These are phyloP conservation scores for Phyllopteryx taeniolatus DNA, from an alignment of 2,113 vertebrate species.

Conservation along the genomic window DNA sequence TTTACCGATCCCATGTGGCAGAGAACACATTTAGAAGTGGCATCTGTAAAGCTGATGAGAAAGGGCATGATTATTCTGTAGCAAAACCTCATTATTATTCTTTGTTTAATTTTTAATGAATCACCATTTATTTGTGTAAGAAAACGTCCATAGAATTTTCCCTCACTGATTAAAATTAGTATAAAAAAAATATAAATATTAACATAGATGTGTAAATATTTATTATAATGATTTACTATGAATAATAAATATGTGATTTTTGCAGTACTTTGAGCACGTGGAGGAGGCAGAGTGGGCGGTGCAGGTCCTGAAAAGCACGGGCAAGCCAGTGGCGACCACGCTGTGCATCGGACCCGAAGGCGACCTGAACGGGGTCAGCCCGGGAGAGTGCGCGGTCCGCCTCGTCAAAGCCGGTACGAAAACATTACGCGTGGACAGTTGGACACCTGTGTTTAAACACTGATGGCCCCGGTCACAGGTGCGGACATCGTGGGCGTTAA, in stretches of 20 bases:
- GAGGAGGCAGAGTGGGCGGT: conserved; percentile 97
- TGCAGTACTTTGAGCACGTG: conserved; percentile 95
- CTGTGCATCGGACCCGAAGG: conserved; percentile 94
- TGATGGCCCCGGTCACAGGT: conserved; percentile 64
- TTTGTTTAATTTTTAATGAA: too few relatives aligned
- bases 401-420: conserved; percentile 87
- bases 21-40: too few relatives aligned
- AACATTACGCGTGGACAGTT: background rate
- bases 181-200: too few relatives aligned
- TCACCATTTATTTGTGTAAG: too few relatives aligned
- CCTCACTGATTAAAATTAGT: too few relatives aligned
- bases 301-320: conserved; percentile 82
- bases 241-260: background rate
- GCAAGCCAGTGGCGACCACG: conserved; percentile 85
- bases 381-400: conserved; percentile 87
- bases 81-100: too few relatives aligned
- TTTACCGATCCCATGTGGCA: too few relatives aligned
- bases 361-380: conserved; percentile 83
- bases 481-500: conserved; percentile 89
- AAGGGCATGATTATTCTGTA: too few relatives aligned
- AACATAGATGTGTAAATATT: background rate
- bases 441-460: too few relatives aligned
- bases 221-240: background rate
- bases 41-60: too few relatives aligned
- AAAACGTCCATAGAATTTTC: too few relatives aligned